A percentile compares a stretch with the other conserved stretches of the same genome.
Conservation (phyloP, 1,140 invertebrate genomes). For the Sesamia nonagrioides region DNA sequence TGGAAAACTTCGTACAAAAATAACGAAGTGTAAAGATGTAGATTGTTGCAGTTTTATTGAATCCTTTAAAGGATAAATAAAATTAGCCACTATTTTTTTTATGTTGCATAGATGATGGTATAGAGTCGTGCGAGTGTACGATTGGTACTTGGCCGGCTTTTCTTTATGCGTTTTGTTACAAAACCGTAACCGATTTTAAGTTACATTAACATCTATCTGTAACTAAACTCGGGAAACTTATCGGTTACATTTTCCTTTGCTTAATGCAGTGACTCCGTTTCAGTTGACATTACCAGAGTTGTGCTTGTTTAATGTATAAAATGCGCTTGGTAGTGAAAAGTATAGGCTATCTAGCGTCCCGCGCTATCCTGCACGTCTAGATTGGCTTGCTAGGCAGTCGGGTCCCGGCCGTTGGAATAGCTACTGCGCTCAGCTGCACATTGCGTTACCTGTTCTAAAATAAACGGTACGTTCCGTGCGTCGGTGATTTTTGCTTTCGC, state of each 20-base stretch:
- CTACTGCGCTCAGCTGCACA: slow-evolving; percentile 1
- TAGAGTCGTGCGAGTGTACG: no score
- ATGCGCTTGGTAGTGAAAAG: not conserved
- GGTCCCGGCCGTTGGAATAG: slow-evolving; percentile 1
- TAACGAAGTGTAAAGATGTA: no score
- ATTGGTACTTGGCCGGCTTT: no score
- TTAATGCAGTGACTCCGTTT: not conserved
- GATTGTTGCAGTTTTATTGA: no score
- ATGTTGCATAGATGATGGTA: no score
- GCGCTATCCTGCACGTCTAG: slow-evolving; percentile 7
- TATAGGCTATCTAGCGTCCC: slow-evolving; percentile 17
- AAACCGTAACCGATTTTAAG: no score
- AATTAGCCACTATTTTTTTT: no score
- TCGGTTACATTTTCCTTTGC: slow-evolving; percentile 1
- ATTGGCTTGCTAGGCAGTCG: slow-evolving; percentile 19
- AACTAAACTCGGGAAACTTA: not conserved
- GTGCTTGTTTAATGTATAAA: slow-evolving; percentile 2
- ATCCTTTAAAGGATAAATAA: no score
- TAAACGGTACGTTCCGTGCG: not conserved
- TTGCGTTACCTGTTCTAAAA: not conserved
- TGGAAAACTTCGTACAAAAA: no score
- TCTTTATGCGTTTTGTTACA: no score
- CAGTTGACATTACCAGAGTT: not conserved
- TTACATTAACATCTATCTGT: not conserved
- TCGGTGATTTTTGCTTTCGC: not conserved